Evolutionary conservation across 2,888 invertebrate species (phyloP).

Genomic region (Cyclophora punctaria): DNA sequence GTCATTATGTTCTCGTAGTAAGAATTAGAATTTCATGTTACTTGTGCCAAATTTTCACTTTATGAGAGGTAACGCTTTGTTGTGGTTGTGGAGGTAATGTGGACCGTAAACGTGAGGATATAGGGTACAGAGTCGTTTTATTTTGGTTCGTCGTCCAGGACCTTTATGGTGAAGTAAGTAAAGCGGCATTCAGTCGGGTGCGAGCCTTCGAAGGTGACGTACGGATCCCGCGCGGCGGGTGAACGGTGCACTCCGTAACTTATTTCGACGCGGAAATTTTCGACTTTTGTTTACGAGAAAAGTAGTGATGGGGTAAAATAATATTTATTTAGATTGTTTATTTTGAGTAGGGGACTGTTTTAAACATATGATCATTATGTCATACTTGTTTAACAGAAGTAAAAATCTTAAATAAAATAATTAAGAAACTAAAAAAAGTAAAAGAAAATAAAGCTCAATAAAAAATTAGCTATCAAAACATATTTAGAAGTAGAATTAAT

Average conservation of each 20-base stretch:
- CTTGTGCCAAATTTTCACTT: constrained; percentile 42
- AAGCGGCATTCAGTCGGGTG: constrained; percentile 57
- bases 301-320: neutral
- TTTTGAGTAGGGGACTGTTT: too few species aligned
- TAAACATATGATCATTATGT: too few species aligned
- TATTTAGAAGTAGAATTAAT: too few species aligned
- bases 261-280: constrained; percentile 48
- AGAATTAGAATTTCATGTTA: constrained; percentile 65
- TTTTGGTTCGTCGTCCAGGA: constrained; percentile 27
- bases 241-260: constrained; percentile 43
- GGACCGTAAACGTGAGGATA: constrained; percentile 18
- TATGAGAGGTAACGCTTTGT: constrained; percentile 21
- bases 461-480: too few species aligned
- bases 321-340: too few species aligned
- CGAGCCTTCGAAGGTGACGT: constrained; percentile 49
- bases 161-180: constrained; percentile 40
- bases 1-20: constrained; percentile 65
- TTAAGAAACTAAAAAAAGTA: too few species aligned
- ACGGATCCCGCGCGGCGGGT: constrained; percentile 29
- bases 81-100: constrained; percentile 20
- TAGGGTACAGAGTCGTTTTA: constrained; percentile 37
- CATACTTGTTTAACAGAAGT: too few species aligned
- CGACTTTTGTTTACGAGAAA: constrained; percentile 3
- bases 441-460: too few species aligned
- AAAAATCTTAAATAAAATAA: too few species aligned